phyloP scores from a whole-genome alignment of 2,888 invertebrate species.

The Lathronympha strigana region DNA sequence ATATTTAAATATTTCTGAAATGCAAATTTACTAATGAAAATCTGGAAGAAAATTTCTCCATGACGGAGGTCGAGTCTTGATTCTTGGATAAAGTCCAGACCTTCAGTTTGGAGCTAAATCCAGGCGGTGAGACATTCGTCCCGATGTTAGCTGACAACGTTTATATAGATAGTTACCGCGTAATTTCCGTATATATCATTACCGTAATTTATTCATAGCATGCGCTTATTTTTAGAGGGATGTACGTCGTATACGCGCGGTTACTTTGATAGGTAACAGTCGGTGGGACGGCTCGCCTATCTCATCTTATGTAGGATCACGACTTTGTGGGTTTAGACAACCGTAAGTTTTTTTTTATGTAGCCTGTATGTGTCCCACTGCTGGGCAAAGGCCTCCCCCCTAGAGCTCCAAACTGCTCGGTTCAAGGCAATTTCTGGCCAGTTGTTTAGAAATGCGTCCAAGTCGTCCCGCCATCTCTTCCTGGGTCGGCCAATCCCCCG shows the following conservation, averaged over 20 bases:
- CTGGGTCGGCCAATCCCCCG: too few species aligned
- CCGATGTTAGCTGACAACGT: slow-evolving; percentile 36
- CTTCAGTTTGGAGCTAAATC: slow-evolving; percentile 40
- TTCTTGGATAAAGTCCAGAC: slow-evolving; percentile 42
- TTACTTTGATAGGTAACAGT: slow-evolving; percentile 12
- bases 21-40: slow-evolving; percentile 20
- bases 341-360: too few species aligned
- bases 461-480: too few species aligned
- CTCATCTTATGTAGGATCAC: too few species aligned
- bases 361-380: too few species aligned
- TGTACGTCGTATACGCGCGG: not conserved
- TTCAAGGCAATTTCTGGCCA: too few species aligned
- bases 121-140: slow-evolving; percentile 38
- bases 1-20: slow-evolving; percentile 3
- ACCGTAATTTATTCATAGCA: slow-evolving; percentile 35
- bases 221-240: slow-evolving; percentile 28
- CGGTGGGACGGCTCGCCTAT: not conserved
- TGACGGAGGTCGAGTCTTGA: slow-evolving; percentile 34
- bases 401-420: too few species aligned
- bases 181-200: slow-evolving; percentile 39
- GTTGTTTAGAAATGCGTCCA: too few species aligned
- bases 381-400: too few species aligned
- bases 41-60: slow-evolving; percentile 36
- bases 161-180: slow-evolving; percentile 38
- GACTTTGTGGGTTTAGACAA: too few species aligned